phyloP scores from a whole-genome alignment of 2,888 invertebrate genomes.

The Protodeltote pygarga region DNA sequence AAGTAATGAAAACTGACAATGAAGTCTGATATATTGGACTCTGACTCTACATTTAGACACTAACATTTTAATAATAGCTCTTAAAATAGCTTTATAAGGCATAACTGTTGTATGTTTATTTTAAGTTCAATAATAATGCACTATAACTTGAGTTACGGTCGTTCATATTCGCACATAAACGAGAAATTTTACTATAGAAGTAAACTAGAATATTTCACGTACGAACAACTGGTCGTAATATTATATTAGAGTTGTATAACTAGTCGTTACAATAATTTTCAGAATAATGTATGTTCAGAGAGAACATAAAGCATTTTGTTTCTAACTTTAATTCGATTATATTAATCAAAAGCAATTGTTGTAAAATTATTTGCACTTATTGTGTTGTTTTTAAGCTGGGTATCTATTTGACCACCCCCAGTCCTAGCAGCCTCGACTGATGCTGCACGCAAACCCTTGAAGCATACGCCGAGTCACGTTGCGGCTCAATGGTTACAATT shows the following conservation, averaged over 20 bases:
- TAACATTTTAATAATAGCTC: background rate
- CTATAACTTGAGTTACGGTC: background rate
- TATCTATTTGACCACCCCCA: too few relatives aligned
- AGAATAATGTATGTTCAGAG: background rate
- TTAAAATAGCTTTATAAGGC: background rate
- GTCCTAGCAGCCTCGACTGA: too few relatives aligned
- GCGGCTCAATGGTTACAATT: too few relatives aligned
- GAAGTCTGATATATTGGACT: background rate
- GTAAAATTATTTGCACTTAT: constrained; percentile 10
- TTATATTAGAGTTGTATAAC: constrained; percentile 11
- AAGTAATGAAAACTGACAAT: background rate
- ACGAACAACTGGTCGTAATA: background rate
- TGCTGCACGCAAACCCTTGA: too few relatives aligned
- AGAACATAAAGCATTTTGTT: constrained; percentile 8
- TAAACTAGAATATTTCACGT: background rate
- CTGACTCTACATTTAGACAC: background rate
- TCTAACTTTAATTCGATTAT: constrained; percentile 15
- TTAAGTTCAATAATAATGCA: constrained; percentile 2
- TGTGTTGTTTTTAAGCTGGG: constrained; percentile 21
- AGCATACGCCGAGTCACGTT: too few relatives aligned
- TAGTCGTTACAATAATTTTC: constrained; percentile 25
- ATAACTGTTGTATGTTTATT: constrained; percentile 9
- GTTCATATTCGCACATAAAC: constrained; percentile 2
- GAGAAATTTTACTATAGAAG: background rate
- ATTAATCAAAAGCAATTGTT: constrained; percentile 18